Evolutionary conservation across 1,140 invertebrate genomes (phyloP).

Genomic region (Drosophila trapezifrons): DNA sequence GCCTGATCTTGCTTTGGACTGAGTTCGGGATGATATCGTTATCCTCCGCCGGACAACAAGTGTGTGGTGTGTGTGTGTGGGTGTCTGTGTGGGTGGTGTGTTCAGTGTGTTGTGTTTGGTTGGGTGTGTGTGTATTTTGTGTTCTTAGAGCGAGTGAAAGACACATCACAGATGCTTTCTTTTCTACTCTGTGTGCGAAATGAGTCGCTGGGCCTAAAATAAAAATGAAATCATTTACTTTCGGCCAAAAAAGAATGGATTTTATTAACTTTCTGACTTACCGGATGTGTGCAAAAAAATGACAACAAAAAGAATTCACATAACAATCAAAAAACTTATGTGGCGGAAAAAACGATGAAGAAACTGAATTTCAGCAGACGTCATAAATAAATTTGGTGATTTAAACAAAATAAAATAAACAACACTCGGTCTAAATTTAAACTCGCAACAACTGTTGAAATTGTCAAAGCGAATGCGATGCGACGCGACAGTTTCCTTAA

Average conservation of each 20-base stretch:
- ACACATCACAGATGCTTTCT: constrained; percentile 44
- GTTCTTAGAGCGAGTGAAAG: constrained; percentile 38
- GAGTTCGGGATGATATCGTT: constrained; percentile 10
- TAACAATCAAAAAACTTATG: constrained; percentile 53
- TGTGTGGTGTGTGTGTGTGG: constrained; percentile 34
- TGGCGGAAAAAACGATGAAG: constrained; percentile 31
- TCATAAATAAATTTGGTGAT: constrained; percentile 66
- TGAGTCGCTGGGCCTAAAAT: constrained; percentile 75
- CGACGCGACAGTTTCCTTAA: constrained; percentile 55
- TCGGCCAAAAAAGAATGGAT: constrained; percentile 55
- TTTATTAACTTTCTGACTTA: constrained; percentile 74
- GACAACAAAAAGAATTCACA: constrained; percentile 58
- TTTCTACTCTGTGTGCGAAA: constrained; percentile 37
- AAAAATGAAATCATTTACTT: constrained; percentile 84
- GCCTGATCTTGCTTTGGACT: constrained; percentile 24
- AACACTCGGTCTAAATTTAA: constrained; percentile 54
- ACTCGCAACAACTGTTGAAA: constrained; percentile 57
- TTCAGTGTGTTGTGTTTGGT: constrained; percentile 4
- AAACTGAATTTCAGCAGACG: constrained; percentile 31
- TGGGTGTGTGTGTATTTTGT: constrained; percentile 8
- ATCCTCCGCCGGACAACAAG: constrained; percentile 33
- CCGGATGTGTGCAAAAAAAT: constrained; percentile 65
- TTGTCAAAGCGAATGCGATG: constrained; percentile 48
- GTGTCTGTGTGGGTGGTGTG: constrained; percentile 21
- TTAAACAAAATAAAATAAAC: constrained; percentile 77